Evolutionary conservation across 2,113 vertebrate genomes (phyloP).

Genomic region (Nannobrachium achirus): DNA sequence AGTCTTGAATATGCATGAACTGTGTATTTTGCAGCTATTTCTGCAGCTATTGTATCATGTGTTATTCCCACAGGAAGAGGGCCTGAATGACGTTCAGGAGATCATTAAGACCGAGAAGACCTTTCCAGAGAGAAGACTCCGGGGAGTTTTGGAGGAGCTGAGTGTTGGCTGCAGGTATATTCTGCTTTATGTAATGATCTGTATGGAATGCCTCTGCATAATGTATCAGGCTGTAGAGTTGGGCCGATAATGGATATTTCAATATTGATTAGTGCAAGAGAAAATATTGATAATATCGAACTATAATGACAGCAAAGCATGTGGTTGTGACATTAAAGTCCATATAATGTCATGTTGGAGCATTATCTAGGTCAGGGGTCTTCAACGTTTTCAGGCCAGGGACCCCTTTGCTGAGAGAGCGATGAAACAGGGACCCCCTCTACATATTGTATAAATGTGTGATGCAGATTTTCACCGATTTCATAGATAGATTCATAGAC

Average conservation of each 20-base stretch:
- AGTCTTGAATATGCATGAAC: background rate
- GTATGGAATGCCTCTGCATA: background rate
- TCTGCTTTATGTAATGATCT: background rate
- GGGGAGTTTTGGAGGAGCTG: constrained; percentile 94
- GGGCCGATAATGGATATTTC: too few species aligned
- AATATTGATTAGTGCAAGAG: too few species aligned
- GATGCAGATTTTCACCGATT: too few species aligned
- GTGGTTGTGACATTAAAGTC: background rate
- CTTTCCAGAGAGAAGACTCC: constrained; percentile 91
- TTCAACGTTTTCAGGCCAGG: too few species aligned
- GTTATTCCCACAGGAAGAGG: constrained; percentile 86
- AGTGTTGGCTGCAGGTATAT: constrained; percentile 87
- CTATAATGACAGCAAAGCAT: too few species aligned
- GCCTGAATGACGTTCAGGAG: constrained; percentile 95
- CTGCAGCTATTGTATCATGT: constrained; percentile 3
- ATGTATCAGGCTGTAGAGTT: background rate
- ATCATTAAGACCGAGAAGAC: constrained; percentile 96
- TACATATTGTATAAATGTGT: too few species aligned
- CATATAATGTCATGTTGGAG: too few species aligned
- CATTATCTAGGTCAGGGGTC: too few species aligned
- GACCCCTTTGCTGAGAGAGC: too few species aligned
- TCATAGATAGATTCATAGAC: too few species aligned
- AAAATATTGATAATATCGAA: too few species aligned
- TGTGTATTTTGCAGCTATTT: background rate
- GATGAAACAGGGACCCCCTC: too few species aligned